phyloP scores from a whole-genome alignment of 2,113 vertebrate species.

The Camelus bactrianus region DNA sequence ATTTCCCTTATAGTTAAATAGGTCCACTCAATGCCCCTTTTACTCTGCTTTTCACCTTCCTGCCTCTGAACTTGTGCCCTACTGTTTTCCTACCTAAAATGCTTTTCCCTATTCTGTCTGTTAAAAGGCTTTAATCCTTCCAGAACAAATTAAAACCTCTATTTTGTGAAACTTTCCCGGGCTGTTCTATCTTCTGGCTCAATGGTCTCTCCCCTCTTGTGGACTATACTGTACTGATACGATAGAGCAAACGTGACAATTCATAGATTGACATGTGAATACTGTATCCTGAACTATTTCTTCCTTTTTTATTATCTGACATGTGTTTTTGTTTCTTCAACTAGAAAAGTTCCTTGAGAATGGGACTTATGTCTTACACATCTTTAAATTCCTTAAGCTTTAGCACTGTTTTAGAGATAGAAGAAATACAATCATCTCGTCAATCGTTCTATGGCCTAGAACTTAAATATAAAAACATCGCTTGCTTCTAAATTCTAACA shows the following conservation, averaged over 20 bases:
- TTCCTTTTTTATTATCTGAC: neutral
- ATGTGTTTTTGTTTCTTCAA: neutral
- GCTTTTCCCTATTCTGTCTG: neutral
- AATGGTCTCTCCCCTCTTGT: neutral
- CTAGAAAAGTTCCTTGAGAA: neutral
- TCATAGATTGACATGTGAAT: neutral
- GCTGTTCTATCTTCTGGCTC: neutral
- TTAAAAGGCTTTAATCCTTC: slow-evolving; percentile 4
- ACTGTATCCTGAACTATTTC: neutral
- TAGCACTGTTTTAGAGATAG: neutral
- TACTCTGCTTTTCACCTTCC: neutral
- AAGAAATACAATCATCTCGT: neutral
- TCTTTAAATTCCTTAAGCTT: neutral
- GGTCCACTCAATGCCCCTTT: neutral
- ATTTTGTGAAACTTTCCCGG: neutral
- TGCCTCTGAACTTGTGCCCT: neutral
- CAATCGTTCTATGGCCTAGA: neutral
- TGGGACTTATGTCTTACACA: neutral
- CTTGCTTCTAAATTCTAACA: slow-evolving; percentile 58
- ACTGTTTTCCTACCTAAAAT: neutral
- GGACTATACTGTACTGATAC: neutral
- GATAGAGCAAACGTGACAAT: neutral
- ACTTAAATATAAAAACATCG: slow-evolving; percentile 15
- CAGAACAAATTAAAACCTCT: neutral
- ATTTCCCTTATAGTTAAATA: neutral